These are phyloP conservation scores for Patella caerulea DNA, from an alignment of 2,888 invertebrate species.

Conservation along the genomic window DNA sequence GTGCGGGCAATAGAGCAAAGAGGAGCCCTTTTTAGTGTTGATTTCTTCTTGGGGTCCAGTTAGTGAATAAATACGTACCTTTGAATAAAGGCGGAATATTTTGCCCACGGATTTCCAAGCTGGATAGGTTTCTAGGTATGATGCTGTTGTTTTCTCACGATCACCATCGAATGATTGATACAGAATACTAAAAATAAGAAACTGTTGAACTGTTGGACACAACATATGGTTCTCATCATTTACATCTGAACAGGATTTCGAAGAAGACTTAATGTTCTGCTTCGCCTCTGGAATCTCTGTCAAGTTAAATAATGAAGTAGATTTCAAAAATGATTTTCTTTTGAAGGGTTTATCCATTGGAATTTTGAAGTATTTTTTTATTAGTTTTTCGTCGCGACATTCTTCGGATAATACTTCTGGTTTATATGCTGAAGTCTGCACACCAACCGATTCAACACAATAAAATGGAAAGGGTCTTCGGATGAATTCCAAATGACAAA, in stretches of 20 bases:
- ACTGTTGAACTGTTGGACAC: not conserved
- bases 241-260: no score
- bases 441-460: constrained; percentile 10
- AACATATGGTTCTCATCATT: not conserved
- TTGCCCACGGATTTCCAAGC: not conserved
- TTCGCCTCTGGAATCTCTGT: no score
- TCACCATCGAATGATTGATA: not conserved
- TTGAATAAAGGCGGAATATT: not conserved
- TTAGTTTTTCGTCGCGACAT: no score
- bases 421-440: not conserved
- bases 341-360: no score
- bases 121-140: not conserved
- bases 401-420: no score
- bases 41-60: no score
- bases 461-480: constrained; percentile 12
- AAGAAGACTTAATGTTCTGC: no score
- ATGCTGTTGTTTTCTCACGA: not conserved
- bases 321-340: no score
- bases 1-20: no score
- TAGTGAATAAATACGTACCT: not conserved
- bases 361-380: no score
- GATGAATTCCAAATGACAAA: constrained; percentile 10
- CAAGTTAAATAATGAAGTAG: no score
- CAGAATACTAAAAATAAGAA: not conserved
- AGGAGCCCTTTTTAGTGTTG: no score